Evolutionary conservation across 2,113 vertebrate genomes (phyloP).

Genomic region (Syngnathus scovelli): DNA sequence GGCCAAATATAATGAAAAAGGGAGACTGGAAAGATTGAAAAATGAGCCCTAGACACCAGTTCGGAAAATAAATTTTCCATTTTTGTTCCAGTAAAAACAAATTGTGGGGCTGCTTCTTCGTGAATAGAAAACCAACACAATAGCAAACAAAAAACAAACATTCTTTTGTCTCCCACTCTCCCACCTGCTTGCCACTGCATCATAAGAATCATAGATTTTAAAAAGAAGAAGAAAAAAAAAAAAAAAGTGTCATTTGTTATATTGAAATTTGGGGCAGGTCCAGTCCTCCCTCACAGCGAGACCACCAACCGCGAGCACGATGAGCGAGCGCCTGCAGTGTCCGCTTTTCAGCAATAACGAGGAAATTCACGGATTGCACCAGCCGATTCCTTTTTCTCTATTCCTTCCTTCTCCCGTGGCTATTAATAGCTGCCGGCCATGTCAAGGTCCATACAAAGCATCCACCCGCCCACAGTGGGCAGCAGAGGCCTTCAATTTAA

Average conservation of each 20-base stretch:
- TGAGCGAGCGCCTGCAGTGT: constrained; percentile 6
- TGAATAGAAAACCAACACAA: constrained; percentile 45
- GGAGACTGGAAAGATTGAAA: too few relatives aligned
- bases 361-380: constrained; percentile 39
- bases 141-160: background rate
- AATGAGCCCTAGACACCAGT: too few relatives aligned
- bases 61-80: background rate
- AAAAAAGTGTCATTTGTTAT: constrained; percentile 44
- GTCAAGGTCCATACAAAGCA: constrained; percentile 52
- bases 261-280: constrained; percentile 29
- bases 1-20: too few relatives aligned
- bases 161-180: background rate
- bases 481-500: constrained; percentile 56
- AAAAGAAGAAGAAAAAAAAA: background rate
- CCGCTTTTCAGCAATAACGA: constrained; percentile 44
- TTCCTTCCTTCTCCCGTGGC: constrained; percentile 19
- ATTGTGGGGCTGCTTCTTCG: constrained; percentile 46
- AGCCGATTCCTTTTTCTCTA: constrained; percentile 42
- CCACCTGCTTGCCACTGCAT: constrained; percentile 13
- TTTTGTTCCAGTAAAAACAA: constrained; percentile 53
- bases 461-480: constrained; percentile 46
- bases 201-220: background rate
- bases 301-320: constrained; percentile 13
- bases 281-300: constrained; percentile 9
- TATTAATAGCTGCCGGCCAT: constrained; percentile 60